Evolutionary conservation across 2,888 invertebrate species (phyloP), one percentile per base, ranked within the genome.

Genomic region (Parthenolecanium corni): DNA sequence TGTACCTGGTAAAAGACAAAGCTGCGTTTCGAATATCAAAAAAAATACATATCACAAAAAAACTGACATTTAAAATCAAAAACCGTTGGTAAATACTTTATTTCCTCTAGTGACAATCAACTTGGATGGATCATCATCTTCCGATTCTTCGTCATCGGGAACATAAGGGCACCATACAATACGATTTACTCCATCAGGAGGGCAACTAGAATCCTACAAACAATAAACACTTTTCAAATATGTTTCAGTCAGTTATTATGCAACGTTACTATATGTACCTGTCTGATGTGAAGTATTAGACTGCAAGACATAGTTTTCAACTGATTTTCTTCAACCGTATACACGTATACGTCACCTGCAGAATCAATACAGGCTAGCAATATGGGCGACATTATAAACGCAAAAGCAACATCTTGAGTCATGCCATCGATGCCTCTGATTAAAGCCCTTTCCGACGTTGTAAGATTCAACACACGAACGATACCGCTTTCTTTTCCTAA

Each of bases 401-500:
- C 90, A 76, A 96, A 96, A 1, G 92, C 83, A 53, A 96, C 75
- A 74, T 96, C 96, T 73, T 89, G 82, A n/a, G 95, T 86, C 73
- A 86, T 80, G 42, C 91, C 92, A 56, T 82, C 82, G 79, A 91
- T 86, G 46, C 90, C 91, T 73, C 90, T 91, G 58, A 95, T 82
- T 21, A 95, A 77, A 1, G 84, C 81, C 62, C 94, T 80, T 67
- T 84, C 79, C 69, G 86, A 82, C 1, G 82, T 80, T 66, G 85
- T 84, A 68, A 82, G 80, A 74, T 89, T 88, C 9, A 89, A 83
- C 12, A 96, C 85, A 46, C 94, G 80, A n/a, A 58, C 47, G 38
- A 46, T 58, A 20, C 58, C 44, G 25, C 47, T 20, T 6, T 95
- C 87, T 78, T 89, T 85, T 62, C 87, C 86, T 65, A n/a, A n/a